Conservation (phyloP, 2,113 vertebrate genomes). For the Labrus mixtus region DNA sequence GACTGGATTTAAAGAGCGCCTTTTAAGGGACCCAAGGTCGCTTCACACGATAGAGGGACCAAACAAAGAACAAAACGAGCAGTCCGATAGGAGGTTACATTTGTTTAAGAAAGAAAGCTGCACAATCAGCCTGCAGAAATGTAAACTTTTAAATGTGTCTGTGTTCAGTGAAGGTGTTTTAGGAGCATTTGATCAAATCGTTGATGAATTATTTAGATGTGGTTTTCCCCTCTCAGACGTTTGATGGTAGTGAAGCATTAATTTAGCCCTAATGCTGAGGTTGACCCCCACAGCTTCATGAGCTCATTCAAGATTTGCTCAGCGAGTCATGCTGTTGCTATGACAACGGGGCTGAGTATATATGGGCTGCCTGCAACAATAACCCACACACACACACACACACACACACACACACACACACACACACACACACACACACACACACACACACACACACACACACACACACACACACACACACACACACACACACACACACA, state of each 20-base stretch:
- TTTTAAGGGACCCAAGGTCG: too few relatives aligned
- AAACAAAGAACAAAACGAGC: too few relatives aligned
- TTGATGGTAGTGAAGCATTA: conserved; percentile 1
- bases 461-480: background rate
- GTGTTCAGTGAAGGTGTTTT: too few relatives aligned
- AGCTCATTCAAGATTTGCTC: conserved; percentile 5
- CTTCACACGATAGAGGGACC: too few relatives aligned
- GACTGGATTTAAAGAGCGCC: too few relatives aligned
- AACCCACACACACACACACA: background rate
- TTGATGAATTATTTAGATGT: background rate
- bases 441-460: background rate
- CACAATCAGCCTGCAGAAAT: too few relatives aligned
- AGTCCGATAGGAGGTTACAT: too few relatives aligned
- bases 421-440: background rate
- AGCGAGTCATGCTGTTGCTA: conserved; percentile 45
- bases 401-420: background rate
- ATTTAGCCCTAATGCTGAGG: conserved; percentile 1
- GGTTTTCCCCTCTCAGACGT: background rate
- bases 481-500: background rate
- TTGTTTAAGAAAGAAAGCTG: too few relatives aligned
- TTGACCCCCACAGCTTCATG: background rate
- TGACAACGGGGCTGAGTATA: conserved; percentile 28
- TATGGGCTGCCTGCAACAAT: background rate
- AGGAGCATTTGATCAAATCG: background rate
- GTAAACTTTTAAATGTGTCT: too few relatives aligned